Percentiles rank a stretch among this genome's conserved stretches.
These are phyloP conservation scores for Laterallus jamaicensis DNA, from an alignment of 2,113 vertebrate genomes.

Conservation along the genomic window DNA sequence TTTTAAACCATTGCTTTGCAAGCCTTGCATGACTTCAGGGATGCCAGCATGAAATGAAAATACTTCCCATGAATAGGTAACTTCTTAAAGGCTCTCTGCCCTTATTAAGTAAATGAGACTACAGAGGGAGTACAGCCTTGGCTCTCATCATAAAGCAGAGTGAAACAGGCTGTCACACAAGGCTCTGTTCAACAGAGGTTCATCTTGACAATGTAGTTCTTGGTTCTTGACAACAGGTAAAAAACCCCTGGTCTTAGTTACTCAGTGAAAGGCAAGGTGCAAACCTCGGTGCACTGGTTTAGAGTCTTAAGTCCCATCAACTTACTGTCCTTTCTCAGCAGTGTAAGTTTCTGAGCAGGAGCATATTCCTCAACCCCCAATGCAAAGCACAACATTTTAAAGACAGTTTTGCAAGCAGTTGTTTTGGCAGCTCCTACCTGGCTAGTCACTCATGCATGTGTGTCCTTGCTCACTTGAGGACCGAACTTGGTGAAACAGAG, in stretches of 20 bases:
- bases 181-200: not conserved
- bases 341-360: not conserved
- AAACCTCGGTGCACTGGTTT: not conserved
- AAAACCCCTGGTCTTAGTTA: not conserved
- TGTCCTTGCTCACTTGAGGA: not conserved
- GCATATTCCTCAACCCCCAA: not conserved
- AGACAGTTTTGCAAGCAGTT: not conserved
- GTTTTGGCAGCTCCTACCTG: not conserved
- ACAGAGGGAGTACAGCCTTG: not conserved
- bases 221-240: not conserved
- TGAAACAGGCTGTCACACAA: not conserved
- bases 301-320: not conserved
- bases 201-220: not conserved
- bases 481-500: not conserved
- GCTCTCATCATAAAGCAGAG: not conserved
- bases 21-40: not conserved
- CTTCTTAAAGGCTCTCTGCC: not conserved
- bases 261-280: not conserved
- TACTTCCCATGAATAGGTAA: not conserved
- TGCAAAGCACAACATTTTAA: not conserved
- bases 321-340: not conserved
- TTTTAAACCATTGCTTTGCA: not conserved
- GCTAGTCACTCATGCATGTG: rapidly evolving
- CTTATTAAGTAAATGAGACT: not conserved
- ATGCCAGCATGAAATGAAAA: not conserved